These are phyloP conservation scores for Antidorcas marsupialis DNA, from an alignment of 2,113 vertebrate genomes.

Conservation along the genomic window DNA sequence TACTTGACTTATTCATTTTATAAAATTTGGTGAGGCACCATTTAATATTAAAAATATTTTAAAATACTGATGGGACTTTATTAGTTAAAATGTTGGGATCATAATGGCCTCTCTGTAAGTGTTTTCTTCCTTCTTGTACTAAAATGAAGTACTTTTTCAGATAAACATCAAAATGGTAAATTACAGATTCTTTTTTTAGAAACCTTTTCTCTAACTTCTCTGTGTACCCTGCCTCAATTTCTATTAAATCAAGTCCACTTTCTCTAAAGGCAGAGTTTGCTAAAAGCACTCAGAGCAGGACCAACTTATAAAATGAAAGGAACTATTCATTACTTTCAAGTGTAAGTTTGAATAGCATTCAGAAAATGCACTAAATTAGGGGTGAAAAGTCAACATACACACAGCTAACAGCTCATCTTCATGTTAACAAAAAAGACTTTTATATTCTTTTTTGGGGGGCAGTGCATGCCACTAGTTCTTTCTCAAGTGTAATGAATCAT, in stretches of 20 bases:
- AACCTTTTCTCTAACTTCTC: constrained; percentile 59
- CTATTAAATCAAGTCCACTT: constrained; percentile 59
- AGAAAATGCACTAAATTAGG: constrained; percentile 58
- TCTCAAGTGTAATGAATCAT: not conserved
- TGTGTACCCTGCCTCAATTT: constrained; percentile 46
- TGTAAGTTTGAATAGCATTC: not conserved
- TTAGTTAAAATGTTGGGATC: not conserved
- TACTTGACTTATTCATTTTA: constrained; percentile 1
- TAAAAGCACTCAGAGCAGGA: constrained; percentile 72
- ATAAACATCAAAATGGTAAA: constrained; percentile 75
- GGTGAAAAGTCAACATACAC: constrained; percentile 14
- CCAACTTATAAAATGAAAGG: constrained; percentile 57
- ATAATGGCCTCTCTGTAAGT: not conserved
- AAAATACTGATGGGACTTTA: not conserved
- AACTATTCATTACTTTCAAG: constrained; percentile 69
- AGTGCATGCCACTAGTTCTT: not conserved
- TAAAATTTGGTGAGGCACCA: not conserved
- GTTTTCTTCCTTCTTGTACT: constrained; percentile 14
- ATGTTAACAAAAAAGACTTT: not conserved
- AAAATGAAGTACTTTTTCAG: constrained; percentile 46
- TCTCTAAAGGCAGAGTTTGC: constrained; percentile 51
- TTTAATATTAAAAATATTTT: not conserved
- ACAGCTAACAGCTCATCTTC: not conserved
- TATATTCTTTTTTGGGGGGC: not conserved
- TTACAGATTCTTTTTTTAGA: constrained; percentile 56